Conservation (phyloP, 2,113 vertebrate genomes). For the Dunckerocampus dactyliophorus region DNA sequence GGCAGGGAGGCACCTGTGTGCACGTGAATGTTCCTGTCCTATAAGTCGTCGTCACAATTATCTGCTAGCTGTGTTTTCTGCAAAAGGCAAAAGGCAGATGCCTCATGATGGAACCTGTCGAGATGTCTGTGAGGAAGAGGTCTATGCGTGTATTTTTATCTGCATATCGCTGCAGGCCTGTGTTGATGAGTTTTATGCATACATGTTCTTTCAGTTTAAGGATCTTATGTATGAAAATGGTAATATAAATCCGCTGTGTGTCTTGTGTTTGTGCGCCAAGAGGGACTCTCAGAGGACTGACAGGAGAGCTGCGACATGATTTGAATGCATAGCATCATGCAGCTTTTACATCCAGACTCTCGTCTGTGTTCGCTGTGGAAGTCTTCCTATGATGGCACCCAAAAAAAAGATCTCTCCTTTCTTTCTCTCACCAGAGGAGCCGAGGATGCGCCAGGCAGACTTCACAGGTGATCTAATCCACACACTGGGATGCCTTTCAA, state of each 20-base stretch:
- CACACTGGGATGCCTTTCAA: constrained; percentile 24
- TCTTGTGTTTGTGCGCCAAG: neutral
- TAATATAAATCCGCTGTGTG: constrained; percentile 9
- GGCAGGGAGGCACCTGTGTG: no score
- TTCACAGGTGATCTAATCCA: constrained; percentile 16
- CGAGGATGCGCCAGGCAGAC: neutral
- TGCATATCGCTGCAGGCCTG: no score
- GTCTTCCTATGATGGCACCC: constrained; percentile 17
- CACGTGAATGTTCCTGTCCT: no score
- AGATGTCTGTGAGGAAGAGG: neutral
- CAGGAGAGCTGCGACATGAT: constrained; percentile 19
- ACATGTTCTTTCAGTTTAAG: neutral
- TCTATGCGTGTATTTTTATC: neutral
- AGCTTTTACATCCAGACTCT: constrained; percentile 20
- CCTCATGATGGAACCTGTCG: no score
- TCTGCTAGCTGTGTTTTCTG: no score
- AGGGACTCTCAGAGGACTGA: constrained; percentile 27
- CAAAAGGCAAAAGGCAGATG: no score
- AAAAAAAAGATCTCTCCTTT: constrained; percentile 14
- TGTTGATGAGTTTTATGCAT: neutral
- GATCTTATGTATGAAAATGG: neutral
- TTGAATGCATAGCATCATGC: constrained; percentile 28
- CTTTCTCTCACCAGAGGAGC: constrained; percentile 11
- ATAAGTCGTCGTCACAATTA: no score
- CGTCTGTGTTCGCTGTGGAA: constrained; percentile 24